phyloP scores from a whole-genome alignment of 2,797 vertebrate species.

The Pampus argenteus region DNA sequence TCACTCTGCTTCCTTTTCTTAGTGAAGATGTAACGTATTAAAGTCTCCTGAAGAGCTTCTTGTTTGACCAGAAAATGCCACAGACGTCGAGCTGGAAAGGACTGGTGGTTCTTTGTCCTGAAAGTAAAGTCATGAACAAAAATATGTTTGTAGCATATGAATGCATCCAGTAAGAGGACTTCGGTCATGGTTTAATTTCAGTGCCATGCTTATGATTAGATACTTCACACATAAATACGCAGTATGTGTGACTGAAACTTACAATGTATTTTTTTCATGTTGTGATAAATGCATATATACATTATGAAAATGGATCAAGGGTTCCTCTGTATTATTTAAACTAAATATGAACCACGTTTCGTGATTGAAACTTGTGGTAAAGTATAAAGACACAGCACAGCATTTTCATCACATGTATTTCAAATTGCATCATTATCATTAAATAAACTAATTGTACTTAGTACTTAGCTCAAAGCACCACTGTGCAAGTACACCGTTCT shows the following conservation, averaged over 20 bases:
- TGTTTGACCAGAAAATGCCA: conserved; percentile 99
- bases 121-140: conserved; percentile 6
- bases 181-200: neutral
- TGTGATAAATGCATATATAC: neutral
- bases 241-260: neutral
- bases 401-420: neutral
- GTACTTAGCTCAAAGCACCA: too few relatives aligned
- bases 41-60: conserved; percentile 94
- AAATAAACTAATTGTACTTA: too few relatives aligned
- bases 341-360: neutral
- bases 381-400: neutral
- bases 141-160: neutral
- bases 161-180: neutral
- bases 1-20: conserved; percentile 99
- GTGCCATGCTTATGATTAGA: neutral
- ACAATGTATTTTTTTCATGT: neutral
- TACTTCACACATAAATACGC: neutral
- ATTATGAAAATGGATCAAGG: neutral
- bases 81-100: conserved; percentile 93
- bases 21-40: conserved; percentile 98
- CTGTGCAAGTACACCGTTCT: too few relatives aligned
- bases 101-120: conserved; percentile 93
- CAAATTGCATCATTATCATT: too few relatives aligned
- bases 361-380: neutral
- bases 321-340: neutral